These are phyloP conservation scores for Pseudois nayaur DNA, from an alignment of 2,113 vertebrate genomes.

Conservation along the genomic window DNA sequence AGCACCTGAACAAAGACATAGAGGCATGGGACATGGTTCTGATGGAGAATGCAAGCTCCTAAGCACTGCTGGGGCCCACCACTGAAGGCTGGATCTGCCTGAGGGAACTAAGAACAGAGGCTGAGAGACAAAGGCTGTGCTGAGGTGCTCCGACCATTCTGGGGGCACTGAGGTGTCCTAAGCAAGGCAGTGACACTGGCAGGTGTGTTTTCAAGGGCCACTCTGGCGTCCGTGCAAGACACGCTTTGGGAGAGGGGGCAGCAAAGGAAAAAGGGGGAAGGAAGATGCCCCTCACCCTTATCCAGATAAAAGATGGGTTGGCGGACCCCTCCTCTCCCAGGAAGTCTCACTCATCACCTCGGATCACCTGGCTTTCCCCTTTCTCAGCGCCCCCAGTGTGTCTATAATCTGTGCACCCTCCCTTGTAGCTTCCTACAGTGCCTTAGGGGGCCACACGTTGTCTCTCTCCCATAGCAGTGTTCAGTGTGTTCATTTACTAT, in stretches of 20 bases:
- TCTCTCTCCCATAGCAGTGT: background rate
- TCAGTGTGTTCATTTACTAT: background rate
- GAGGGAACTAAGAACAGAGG: background rate
- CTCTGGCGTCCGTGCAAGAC: background rate
- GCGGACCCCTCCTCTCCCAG: background rate
- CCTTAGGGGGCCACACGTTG: background rate
- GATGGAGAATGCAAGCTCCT: background rate
- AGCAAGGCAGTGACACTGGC: background rate
- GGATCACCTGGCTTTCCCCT: background rate
- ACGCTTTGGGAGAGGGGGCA: background rate
- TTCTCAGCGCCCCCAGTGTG: background rate
- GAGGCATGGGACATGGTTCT: background rate
- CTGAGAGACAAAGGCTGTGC: fast-evolving
- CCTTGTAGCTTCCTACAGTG: background rate
- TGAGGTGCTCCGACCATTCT: background rate
- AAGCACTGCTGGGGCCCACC: fast-evolving
- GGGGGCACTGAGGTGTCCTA: no score
- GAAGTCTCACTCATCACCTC: background rate
- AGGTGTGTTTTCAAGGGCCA: background rate
- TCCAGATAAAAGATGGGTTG: background rate
- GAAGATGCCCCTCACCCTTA: background rate
- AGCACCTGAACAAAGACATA: background rate
- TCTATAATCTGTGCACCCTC: background rate
- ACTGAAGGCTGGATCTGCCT: background rate
- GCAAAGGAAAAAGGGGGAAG: background rate